Conservation (phyloP, 1,140 invertebrate genomes). For the Zaprionus taronus region DNA sequence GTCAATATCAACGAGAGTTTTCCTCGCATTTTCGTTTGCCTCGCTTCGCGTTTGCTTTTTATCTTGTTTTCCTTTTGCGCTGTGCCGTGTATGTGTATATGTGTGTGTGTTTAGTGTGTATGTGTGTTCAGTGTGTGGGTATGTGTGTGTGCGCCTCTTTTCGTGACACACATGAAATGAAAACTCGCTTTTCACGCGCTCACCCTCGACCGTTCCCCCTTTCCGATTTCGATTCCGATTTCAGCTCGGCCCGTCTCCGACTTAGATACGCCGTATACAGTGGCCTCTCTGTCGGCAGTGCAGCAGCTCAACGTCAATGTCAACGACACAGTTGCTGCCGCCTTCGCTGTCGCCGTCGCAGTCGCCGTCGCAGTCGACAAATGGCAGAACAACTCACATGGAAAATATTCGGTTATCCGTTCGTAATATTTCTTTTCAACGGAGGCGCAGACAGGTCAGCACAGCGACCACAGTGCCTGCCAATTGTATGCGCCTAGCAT, state of each 20-base stretch:
- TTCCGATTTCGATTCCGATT: neutral
- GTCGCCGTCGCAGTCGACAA: conserved; percentile 17
- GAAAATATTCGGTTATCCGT: conserved; percentile 71
- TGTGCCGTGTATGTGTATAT: neutral
- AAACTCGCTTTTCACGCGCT: conserved; percentile 42
- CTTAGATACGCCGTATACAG: neutral
- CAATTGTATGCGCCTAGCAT: conserved; percentile 5
- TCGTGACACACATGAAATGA: conserved; percentile 36
- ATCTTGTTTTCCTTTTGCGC: conserved; percentile 14
- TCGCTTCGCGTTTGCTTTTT: conserved; percentile 23
- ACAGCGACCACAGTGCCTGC: conserved; percentile 33
- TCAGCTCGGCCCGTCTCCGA: neutral
- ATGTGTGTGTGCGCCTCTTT: conserved; percentile 8
- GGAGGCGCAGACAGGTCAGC: conserved; percentile 52
- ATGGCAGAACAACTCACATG: conserved; percentile 59
- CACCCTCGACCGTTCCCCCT: neutral
- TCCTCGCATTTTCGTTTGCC: conserved; percentile 35
- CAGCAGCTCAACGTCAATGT: conserved; percentile 11
- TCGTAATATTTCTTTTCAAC: conserved; percentile 29
- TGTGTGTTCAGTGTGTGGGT: neutral
- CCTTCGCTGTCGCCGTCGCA: conserved; percentile 7
- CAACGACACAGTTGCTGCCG: conserved; percentile 15
- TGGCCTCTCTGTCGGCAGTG: neutral
- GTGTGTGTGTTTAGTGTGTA: neutral
- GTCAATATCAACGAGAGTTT: conserved; percentile 31